Base-by-base conservation (phyloP, 2,888 invertebrate species). In the Hecatera dysodea region DNA sequence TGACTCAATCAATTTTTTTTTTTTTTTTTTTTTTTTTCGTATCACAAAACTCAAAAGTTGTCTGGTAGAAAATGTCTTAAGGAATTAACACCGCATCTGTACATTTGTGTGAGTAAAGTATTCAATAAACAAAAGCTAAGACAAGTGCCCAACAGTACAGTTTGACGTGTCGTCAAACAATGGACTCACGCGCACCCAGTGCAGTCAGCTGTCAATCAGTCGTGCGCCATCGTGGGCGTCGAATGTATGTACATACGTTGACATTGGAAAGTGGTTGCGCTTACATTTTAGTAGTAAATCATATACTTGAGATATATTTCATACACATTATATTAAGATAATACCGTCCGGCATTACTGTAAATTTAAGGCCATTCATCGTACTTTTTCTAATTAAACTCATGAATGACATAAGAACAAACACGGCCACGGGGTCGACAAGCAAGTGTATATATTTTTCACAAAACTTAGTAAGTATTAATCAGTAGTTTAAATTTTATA, bases 181-280 rank as follows among this genome's bases (percentile, higher is more conserved):
- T 89, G 94, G 84, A 87, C 79, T 83, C 90, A 65, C 56, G 65
- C 90, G 64, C 69, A 71, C 73, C 33, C 72, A 64, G 73, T 81
- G 83, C 85, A 85, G 85, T 87, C 90, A 88, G 88, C 89, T 91
- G 94, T 94, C 94, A 93, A 92, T 93, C 93, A 88, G 74, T 61
- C 79, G 72, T 80, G 87, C 87, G 87, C 88, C 79, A 66, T 87
- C 87, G 93, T 93, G 90, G 93, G 93, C 86, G 90, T 80, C 87
- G 90, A 89, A 87, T 89, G 89, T 89, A n/a, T n/a, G n/a, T n/a
- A n/a, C n/a, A n/a, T n/a, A 87, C 90, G 91, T 89, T 90, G 91
- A 92, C 92, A 93, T 92, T 92, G 92, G 93, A 93, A 94, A 94
- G 93, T 90, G 88, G 85, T 81, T 87, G 84, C 83, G 87, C 87